phyloP scores from a whole-genome alignment of 2,888 invertebrate species.

The Acanthosoma haemorrhoidale region DNA sequence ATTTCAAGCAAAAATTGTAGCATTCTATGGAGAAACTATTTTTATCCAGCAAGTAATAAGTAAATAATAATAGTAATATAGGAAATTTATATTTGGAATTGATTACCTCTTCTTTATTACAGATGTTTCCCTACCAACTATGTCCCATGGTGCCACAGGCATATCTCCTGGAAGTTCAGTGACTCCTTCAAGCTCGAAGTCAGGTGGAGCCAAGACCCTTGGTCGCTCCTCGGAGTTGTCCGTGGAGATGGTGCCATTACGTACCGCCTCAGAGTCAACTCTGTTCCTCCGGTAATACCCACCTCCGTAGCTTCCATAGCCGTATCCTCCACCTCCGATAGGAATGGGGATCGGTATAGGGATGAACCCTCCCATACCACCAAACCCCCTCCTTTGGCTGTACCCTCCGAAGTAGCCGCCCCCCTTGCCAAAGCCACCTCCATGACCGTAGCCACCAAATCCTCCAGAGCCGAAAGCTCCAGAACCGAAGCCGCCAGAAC shows the following conservation, averaged over 20 bases:
- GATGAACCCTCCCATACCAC: neutral
- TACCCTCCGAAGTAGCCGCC: neutral
- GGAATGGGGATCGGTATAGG: constrained; percentile 12
- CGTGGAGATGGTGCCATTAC: neutral
- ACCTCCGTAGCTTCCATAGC: constrained; percentile 13
- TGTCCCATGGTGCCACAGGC: neutral
- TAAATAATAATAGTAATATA: too few relatives aligned
- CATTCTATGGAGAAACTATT: too few relatives aligned
- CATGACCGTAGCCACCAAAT: neutral
- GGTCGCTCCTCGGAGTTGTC: constrained; percentile 1
- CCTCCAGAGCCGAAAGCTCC: neutral
- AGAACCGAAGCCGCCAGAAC: neutral
- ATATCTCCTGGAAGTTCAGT: neutral
- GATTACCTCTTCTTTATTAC: too few relatives aligned
- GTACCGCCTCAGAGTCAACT: neutral
- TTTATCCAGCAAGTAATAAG: too few relatives aligned
- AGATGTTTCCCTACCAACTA: neutral
- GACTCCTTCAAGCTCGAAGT: constrained; percentile 10
- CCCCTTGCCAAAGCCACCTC: too few relatives aligned
- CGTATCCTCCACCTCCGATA: neutral
- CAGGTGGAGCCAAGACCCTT: constrained; percentile 10
- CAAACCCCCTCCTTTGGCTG: neutral
- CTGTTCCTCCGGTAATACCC: neutral
- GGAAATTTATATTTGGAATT: too few relatives aligned
- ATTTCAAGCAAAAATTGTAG: too few relatives aligned